phyloP scores from a whole-genome alignment of 2,113 vertebrate species.

The Syrmaticus mikado region DNA sequence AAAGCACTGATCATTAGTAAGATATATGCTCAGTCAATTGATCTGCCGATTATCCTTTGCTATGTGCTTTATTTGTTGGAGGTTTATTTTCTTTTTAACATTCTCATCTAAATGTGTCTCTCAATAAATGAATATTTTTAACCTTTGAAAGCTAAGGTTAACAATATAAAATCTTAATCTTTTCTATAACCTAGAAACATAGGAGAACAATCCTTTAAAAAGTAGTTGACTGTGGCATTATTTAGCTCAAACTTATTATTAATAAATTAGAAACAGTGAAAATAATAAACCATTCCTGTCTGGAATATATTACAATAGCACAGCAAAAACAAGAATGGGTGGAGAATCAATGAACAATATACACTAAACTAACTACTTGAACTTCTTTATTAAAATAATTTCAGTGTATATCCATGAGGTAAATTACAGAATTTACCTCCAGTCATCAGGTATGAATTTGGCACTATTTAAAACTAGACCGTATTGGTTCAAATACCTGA shows the following conservation, averaged over 20 bases:
- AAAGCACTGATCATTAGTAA: background rate
- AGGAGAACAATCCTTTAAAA: background rate
- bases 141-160: background rate
- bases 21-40: background rate
- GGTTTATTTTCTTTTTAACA: background rate
- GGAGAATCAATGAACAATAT: background rate
- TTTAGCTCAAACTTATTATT: background rate
- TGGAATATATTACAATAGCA: rapidly evolving
- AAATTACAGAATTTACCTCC: background rate
- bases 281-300: background rate
- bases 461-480: background rate
- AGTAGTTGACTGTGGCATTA: background rate
- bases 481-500: background rate
- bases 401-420: background rate
- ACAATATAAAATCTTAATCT: background rate
- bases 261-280: background rate
- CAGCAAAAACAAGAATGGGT: background rate
- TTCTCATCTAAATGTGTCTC: background rate
- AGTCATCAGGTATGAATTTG: background rate
- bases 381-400: background rate
- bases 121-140: background rate
- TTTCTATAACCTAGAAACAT: background rate
- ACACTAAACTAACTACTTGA: background rate
- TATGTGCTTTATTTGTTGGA: background rate
- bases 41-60: background rate